Evolutionary conservation across 2,113 vertebrate genomes (phyloP), one percentile per base, ranked within the genome.

Genomic region (Monopterus albus): DNA sequence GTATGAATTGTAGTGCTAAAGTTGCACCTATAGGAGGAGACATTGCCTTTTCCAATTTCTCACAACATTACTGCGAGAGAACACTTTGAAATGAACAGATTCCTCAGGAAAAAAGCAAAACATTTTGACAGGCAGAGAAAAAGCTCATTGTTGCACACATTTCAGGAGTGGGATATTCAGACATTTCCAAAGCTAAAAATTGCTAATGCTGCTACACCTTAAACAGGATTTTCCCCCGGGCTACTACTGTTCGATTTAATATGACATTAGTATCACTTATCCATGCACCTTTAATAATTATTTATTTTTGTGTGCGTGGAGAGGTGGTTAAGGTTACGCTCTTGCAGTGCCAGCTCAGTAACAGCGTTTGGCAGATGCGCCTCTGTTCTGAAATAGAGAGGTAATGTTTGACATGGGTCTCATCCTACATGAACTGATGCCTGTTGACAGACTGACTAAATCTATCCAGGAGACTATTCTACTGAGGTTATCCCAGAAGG

Each of bases 251-350:
- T 89, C 92, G 87, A 93, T 91, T 87, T 82, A 88, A 89, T 79
- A 75, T 92, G 92, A 93, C 91, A 89, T 89, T 92, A 92, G 91
- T 92, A 91, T 92, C 86, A 83, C 87, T 89, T 79, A 87, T 87
- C 79, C 81, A 84, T 82, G 81, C 89, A 92, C 87, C 88, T 91
- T 87, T 88, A 90, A 90, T 88, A 88, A 85, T 84, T 88, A 76
- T 81, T n/a, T n/a, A n/a, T n/a, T n/a, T n/a, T n/a, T n/a, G n/a
- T n/a, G n/a, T n/a, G n/a, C n/a, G n/a, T n/a, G n/a, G n/a, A n/a
- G n/a, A n/a, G 57, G 47, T 52, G 39, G 68, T 64, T 77, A 64
- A 77, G 80, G 87, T 87, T 87, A 77, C 64, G 80, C 81, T 84
- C 78, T 82, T 63, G 63, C 81, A 66, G 64, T 87, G 89, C 88